Conservation (phyloP, 2,113 vertebrate species). For the Carassius carassius region DNA sequence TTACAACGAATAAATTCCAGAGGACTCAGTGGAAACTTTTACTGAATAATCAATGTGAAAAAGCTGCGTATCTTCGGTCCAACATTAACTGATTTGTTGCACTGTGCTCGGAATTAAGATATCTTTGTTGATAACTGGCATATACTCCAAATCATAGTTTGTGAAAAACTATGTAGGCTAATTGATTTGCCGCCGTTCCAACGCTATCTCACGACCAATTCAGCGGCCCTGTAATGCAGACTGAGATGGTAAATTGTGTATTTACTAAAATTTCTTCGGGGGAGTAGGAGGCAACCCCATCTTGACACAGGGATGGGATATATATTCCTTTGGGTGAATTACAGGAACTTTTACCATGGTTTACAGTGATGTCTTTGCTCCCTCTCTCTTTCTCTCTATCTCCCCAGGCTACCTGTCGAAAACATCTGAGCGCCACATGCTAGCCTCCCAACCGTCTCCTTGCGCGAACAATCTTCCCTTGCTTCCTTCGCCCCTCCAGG, state of each 20-base stretch:
- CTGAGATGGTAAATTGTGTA: constrained; percentile 47
- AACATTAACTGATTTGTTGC: background rate
- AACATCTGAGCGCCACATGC: constrained; percentile 74
- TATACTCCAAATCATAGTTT: constrained; percentile 59
- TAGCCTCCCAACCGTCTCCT: constrained; percentile 36
- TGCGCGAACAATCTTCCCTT: background rate
- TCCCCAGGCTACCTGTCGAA: constrained; percentile 65
- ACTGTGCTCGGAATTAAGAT: constrained; percentile 51
- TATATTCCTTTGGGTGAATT: constrained; percentile 8
- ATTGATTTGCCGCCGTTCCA: constrained; percentile 64
- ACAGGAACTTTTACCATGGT: constrained; percentile 13
- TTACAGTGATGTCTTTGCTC: constrained; percentile 4
- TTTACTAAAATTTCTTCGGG: constrained; percentile 43
- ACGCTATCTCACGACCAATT: too few species aligned
- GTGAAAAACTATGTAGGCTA: constrained; percentile 62
- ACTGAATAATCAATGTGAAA: constrained; percentile 51
- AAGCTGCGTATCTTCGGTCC: background rate
- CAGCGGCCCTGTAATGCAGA: constrained; percentile 42
- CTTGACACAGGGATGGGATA: constrained; percentile 19
- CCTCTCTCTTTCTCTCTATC: constrained; percentile 13
- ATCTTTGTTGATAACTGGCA: constrained; percentile 55
- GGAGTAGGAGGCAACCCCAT: background rate
- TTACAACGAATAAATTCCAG: constrained; percentile 67
- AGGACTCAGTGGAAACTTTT: constrained; percentile 63
- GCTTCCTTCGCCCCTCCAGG: constrained; percentile 47